Conservation (phyloP, 1,140 invertebrate genomes). For the Yoshiicerus persimilis region DNA sequence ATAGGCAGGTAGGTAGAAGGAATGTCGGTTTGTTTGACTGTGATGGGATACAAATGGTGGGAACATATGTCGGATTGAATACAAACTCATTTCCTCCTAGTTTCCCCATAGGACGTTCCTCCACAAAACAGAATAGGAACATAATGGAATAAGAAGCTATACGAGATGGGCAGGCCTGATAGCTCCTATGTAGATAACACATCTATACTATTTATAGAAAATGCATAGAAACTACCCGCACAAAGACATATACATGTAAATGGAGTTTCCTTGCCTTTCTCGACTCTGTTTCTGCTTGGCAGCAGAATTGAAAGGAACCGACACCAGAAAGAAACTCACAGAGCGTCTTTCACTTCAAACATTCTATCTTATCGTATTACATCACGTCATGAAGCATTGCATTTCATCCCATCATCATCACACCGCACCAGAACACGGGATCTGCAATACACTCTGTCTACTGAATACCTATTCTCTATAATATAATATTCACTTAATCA, state of each 20-base stretch:
- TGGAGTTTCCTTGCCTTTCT: neutral
- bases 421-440: no score
- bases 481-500: no score
- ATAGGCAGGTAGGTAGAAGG: neutral
- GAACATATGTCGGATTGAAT: neutral
- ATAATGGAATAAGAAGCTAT: neutral
- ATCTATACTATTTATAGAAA: neutral
- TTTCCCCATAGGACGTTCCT: neutral
- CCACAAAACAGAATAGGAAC: neutral
- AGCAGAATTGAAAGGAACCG: neutral
- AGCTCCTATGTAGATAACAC: neutral
- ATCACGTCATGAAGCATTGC: neutral
- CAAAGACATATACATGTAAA: neutral
- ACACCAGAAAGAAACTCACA: neutral
- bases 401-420: neutral
- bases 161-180: neutral
- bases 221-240: neutral
- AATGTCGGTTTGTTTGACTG: neutral
- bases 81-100: neutral
- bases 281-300: neutral
- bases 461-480: no score
- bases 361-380: neutral
- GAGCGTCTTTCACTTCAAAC: neutral
- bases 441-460: no score
- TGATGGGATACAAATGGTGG: neutral